Percentiles rank a stretch among this genome's conserved stretches.
Evolutionary conservation across 2,113 vertebrate genomes (phyloP).

Genomic region (Callipepla californica): DNA sequence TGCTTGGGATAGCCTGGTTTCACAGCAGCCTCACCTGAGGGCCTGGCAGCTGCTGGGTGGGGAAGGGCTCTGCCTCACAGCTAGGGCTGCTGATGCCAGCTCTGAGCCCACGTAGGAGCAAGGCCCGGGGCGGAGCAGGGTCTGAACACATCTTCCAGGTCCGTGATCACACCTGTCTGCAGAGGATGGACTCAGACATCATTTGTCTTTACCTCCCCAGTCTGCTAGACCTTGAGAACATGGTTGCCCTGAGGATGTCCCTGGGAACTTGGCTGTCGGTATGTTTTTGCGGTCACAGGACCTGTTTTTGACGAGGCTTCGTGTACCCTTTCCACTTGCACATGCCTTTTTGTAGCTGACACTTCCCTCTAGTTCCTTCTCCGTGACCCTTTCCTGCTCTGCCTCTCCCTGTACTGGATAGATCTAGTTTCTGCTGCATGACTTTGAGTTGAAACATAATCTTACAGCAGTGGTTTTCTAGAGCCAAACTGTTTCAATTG

Average conservation of each 20-base stretch:
- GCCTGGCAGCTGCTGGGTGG: not conserved
- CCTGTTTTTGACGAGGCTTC: conserved; percentile 37
- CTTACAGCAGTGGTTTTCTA: conserved; percentile 13
- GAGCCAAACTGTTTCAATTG: conserved; percentile 28
- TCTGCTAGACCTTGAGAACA: not conserved
- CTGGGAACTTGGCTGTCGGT: conserved; percentile 46
- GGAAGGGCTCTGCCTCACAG: not conserved
- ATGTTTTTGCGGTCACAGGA: conserved; percentile 47
- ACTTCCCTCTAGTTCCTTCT: conserved; percentile 43
- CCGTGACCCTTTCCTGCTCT: conserved; percentile 38
- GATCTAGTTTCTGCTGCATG: conserved; percentile 50
- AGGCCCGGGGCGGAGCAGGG: not conserved
- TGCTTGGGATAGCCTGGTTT: not conserved
- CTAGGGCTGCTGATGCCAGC: not conserved
- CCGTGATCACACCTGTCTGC: rapidly evolving
- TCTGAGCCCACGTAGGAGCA: not conserved
- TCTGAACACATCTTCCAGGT: not conserved
- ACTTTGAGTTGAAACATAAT: conserved; percentile 19
- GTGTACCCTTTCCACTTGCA: conserved; percentile 13
- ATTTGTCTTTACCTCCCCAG: not conserved
- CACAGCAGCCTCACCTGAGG: not conserved
- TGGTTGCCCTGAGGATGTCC: conserved; percentile 17
- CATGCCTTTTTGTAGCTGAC: conserved; percentile 30
- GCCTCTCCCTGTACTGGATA: conserved; percentile 38
- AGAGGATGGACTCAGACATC: not conserved